Conservation (phyloP, 2,797 vertebrate species). For the Sebastes cheni region DNA sequence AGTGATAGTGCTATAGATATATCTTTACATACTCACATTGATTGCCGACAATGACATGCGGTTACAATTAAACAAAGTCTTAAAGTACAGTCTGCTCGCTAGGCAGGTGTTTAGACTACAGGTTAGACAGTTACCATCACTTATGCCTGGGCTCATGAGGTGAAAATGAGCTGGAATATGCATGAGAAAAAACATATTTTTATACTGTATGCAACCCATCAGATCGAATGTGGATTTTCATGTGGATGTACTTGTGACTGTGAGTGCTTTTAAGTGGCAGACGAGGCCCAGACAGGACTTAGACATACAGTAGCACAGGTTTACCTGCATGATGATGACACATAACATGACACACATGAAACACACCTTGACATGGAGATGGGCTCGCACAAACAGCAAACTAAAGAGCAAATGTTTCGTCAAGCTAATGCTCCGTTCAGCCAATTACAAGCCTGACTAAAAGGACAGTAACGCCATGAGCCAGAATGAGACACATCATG, state of each 20-base stretch:
- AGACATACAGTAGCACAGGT: constrained; percentile 78
- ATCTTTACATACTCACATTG: constrained; percentile 70
- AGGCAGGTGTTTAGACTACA: constrained; percentile 53
- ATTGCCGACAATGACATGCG: constrained; percentile 72
- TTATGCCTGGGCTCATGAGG: constrained; percentile 83
- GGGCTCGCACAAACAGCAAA: constrained; percentile 42
- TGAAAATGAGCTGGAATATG: constrained; percentile 70
- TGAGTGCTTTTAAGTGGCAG: constrained; percentile 37
- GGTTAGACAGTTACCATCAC: constrained; percentile 76
- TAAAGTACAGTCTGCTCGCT: constrained; percentile 49
- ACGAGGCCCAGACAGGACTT: constrained; percentile 65
- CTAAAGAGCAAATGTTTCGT: constrained; percentile 35
- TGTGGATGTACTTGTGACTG: constrained; percentile 20
- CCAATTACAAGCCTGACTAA: neutral
- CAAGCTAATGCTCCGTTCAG: constrained; percentile 36
- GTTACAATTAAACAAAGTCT: constrained; percentile 46
- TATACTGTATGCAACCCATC: constrained; percentile 76
- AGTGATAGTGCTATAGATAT: constrained; percentile 59
- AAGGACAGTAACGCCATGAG: neutral
- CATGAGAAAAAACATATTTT: constrained; percentile 53
- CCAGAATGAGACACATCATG: neutral
- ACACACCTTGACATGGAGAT: constrained; percentile 59
- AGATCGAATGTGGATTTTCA: constrained; percentile 20
- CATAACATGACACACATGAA: constrained; percentile 32
- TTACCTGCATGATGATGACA: constrained; percentile 53